phyloP scores from a whole-genome alignment of 2,888 invertebrate genomes.

The Priapulus caudatus region DNA sequence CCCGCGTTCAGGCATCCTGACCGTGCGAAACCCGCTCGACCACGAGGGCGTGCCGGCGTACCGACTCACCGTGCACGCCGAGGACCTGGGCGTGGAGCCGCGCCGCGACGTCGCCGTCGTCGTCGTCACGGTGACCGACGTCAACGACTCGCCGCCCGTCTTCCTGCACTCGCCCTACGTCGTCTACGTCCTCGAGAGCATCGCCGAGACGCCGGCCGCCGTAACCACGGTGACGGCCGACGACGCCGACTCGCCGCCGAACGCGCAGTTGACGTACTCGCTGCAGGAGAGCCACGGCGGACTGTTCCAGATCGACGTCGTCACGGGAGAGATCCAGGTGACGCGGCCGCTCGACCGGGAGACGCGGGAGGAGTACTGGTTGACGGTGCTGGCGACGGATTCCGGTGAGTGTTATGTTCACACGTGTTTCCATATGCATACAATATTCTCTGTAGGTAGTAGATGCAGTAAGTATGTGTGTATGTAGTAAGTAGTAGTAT shows the following conservation, averaged over 20 bases:
- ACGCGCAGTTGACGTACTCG: constrained; percentile 80
- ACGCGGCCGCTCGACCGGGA: constrained; percentile 71
- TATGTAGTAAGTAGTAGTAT: too few species aligned
- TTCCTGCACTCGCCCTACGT: constrained; percentile 89
- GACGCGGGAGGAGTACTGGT: constrained; percentile 63
- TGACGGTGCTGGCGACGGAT: constrained; percentile 83
- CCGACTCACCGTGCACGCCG: constrained; percentile 66
- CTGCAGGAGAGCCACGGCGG: constrained; percentile 76
- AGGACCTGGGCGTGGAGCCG: constrained; percentile 54
- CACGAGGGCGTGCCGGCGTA: constrained; percentile 79
- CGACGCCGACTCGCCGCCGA: constrained; percentile 79
- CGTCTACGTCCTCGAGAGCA: constrained; percentile 72
- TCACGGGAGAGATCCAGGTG: constrained; percentile 51
- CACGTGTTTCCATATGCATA: too few species aligned
- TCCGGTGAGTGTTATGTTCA: constrained; percentile 59
- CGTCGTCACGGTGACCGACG: constrained; percentile 70
- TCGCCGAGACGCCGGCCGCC: constrained; percentile 43
- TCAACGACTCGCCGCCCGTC: constrained; percentile 84
- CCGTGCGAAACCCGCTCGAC: constrained; percentile 83
- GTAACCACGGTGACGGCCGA: constrained; percentile 59
- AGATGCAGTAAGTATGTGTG: too few species aligned
- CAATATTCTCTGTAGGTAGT: too few species aligned
- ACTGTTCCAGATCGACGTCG: constrained; percentile 54
- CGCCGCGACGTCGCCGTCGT: constrained; percentile 58
- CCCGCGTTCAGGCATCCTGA: constrained; percentile 76